Conservation (phyloP, 1,140 invertebrate genomes). For the Saccostrea cuccullata region DNA sequence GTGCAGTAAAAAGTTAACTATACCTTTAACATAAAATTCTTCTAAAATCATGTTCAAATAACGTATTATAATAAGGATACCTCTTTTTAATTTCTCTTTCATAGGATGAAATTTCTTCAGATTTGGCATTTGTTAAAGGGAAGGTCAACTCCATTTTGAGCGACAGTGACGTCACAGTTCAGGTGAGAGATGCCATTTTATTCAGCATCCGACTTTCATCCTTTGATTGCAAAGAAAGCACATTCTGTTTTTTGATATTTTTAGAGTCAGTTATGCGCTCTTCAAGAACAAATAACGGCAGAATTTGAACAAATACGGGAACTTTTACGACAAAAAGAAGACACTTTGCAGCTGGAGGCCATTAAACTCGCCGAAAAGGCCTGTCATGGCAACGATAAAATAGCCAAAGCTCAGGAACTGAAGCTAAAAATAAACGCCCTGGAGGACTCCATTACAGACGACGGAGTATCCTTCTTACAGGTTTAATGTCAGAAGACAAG, state of each 20-base stretch:
- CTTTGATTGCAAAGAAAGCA: background rate
- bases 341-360: background rate
- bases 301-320: conserved; percentile 32
- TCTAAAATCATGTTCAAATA: too few relatives aligned
- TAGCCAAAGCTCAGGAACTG: conserved; percentile 15
- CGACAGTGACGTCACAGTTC: conserved; percentile 27
- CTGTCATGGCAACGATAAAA: conserved; percentile 30
- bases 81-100: background rate
- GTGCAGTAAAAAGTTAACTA: too few relatives aligned
- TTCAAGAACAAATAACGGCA: conserved; percentile 16
- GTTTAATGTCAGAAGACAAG: background rate
- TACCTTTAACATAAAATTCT: too few relatives aligned
- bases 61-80: too few relatives aligned
- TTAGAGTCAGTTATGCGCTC: background rate
- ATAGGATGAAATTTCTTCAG: conserved; percentile 13
- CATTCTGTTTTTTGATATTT: background rate
- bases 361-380: conserved; percentile 24
- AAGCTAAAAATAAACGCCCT: background rate
- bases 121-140: background rate
- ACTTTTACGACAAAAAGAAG: conserved; percentile 24
- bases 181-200: background rate
- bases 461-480: conserved; percentile 8
- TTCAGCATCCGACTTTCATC: background rate
- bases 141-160: conserved; percentile 16
- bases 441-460: background rate